Base-by-base conservation (phyloP, 2,888 invertebrate genomes). In the Andrena bucephala region DNA sequence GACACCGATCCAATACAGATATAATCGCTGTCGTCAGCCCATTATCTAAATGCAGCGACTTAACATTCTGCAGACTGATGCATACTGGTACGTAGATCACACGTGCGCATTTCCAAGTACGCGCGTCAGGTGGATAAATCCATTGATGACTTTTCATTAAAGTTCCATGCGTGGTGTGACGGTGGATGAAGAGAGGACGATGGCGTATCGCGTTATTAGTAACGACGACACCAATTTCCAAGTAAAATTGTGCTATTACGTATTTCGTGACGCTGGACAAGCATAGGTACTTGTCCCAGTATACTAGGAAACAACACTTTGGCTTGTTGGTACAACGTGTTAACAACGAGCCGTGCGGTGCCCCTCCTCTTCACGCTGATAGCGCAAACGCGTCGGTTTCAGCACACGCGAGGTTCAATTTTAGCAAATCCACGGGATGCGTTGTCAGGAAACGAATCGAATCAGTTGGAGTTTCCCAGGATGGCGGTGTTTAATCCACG, bases 281-380 rank as follows among this genome's bases (percentile, higher is more conserved):
- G 8, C 42, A 10, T 24, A 13, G 36, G 13, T n/a, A 48, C 27
- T 36, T 36, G 59, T 29, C 48, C 24, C 10, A 2, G 48, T 29
- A 33, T 27, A 50, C 48, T 16, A 20, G 42, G 60, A 72, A 66
- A 48, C 33, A 65, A 60, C 42, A 20, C 24, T 33, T 2, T 29
- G 24, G 54, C 8, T 71, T 77, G 42, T 70, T 71, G 71, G n/a
- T 70, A 52, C 42, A 24, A 42, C 6, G 20, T 31, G 54, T 48
- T 77, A 71, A 48, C 42, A 42, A 13, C 54, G 2, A 24, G 60
- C 13, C 8, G 29, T 2, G 16, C 20, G 42, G 13, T 5, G 20
- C 5, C 27, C 4, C 29, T 24, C 31, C 13, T 60, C 60, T 4
- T 6, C 50, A 50, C 31, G 31, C 24, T 36, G 7, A 2, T 29